Evolutionary conservation across 2,888 invertebrate species (phyloP).

Genomic region (Platycheirus rosarum): DNA sequence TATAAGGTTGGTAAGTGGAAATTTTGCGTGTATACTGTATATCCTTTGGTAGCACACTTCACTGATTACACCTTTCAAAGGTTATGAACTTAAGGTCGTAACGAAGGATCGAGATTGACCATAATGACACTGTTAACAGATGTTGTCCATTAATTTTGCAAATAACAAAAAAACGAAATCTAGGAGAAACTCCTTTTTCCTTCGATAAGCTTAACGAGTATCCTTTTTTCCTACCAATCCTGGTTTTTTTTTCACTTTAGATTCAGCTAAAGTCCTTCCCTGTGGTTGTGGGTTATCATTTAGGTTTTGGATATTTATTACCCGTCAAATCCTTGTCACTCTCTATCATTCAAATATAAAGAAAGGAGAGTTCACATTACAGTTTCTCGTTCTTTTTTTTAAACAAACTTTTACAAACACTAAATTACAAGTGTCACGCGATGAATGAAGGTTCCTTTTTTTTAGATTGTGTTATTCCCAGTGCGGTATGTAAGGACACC

Average conservation of each 20-base stretch:
- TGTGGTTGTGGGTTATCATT: constrained; percentile 39
- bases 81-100: constrained; percentile 56
- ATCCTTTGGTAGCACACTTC: constrained; percentile 38
- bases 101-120: constrained; percentile 46
- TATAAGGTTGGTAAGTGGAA: background rate
- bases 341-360: constrained; percentile 64
- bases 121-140: constrained; percentile 66
- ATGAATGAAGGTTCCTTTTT: constrained; percentile 38
- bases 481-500: constrained; percentile 43
- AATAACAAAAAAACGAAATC: too few relatives aligned
- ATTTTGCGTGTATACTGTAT: background rate
- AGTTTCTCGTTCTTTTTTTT: constrained; percentile 11
- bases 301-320: constrained; percentile 51
- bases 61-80: constrained; percentile 36
- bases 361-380: constrained; percentile 38
- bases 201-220: constrained; percentile 63
- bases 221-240: constrained; percentile 5
- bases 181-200: background rate
- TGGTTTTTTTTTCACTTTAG: background rate
- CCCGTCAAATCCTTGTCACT: constrained; percentile 71
- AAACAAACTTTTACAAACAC: constrained; percentile 55
- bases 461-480: constrained; percentile 55
- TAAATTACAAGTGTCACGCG: constrained; percentile 70
- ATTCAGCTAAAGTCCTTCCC: background rate
- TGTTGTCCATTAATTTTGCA: constrained; percentile 59